phyloP scores from a whole-genome alignment of 2,113 vertebrate genomes.

The Syngnathus floridae region DNA sequence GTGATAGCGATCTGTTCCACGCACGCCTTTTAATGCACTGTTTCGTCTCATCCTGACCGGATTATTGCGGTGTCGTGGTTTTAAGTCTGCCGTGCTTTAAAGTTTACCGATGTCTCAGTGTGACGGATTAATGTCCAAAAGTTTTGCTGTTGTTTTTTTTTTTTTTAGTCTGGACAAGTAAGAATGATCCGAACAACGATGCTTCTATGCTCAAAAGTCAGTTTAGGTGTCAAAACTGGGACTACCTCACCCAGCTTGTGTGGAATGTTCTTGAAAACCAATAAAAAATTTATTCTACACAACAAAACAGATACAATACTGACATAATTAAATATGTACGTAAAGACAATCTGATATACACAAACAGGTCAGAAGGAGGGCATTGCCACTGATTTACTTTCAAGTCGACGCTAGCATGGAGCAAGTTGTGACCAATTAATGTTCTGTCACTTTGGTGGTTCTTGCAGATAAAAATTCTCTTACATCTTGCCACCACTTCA shows the following conservation, averaged over 20 bases:
- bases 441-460: constrained; percentile 1
- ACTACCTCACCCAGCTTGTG: not conserved
- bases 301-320: too few species aligned
- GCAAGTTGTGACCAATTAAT: constrained; percentile 18
- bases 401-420: not conserved
- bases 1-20: not conserved
- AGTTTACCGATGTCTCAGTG: not conserved
- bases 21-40: not conserved
- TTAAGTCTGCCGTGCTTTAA: not conserved
- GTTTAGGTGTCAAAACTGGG: not conserved
- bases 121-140: not conserved
- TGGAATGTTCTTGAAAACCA: too few species aligned
- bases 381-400: not conserved
- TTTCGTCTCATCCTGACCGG: constrained; percentile 1
- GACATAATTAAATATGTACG: too few species aligned
- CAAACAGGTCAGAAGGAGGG: not conserved
- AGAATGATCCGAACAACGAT: not conserved
- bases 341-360: too few species aligned
- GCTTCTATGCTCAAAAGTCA: not conserved
- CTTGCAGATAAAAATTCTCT: constrained; percentile 8
- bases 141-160: not conserved
- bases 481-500: constrained; percentile 13
- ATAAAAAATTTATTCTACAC: too few species aligned
- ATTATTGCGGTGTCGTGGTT: not conserved
- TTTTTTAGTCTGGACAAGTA: not conserved